Percentiles rank a stretch among this genome's conserved stretches.
Conservation (phyloP, 2,113 vertebrate genomes). For the Platanista minor region DNA sequence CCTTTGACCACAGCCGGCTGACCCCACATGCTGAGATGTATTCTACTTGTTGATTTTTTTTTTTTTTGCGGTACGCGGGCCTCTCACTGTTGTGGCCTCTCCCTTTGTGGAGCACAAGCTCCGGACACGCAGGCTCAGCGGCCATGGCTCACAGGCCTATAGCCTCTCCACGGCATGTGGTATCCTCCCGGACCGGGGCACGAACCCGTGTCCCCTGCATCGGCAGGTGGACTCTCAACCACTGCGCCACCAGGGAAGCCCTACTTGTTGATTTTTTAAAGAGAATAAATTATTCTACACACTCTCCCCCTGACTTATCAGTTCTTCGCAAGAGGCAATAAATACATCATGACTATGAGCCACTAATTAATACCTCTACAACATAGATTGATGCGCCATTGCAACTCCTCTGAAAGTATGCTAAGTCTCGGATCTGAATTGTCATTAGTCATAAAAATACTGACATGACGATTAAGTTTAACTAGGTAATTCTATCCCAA, state of each 20-base stretch:
- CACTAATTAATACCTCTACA: constrained; percentile 47
- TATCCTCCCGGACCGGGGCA: too few relatives aligned
- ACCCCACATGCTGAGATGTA: too few relatives aligned
- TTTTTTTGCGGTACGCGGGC: too few relatives aligned
- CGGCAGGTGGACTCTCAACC: too few relatives aligned
- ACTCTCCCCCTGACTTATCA: neutral
- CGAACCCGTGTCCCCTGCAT: too few relatives aligned
- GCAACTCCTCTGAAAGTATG: neutral
- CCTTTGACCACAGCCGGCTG: too few relatives aligned
- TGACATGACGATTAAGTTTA: constrained; percentile 34
- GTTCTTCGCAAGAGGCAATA: neutral
- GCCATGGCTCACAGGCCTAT: too few relatives aligned
- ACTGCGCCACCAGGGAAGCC: too few relatives aligned
- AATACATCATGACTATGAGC: neutral
- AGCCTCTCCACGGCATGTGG: too few relatives aligned
- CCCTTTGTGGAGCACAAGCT: too few relatives aligned
- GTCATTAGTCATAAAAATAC: constrained; percentile 40
- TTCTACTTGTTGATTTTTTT: neutral
- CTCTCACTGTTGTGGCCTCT: too few relatives aligned
- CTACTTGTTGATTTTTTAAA: neutral
- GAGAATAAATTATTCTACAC: neutral
- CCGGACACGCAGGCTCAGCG: too few relatives aligned
- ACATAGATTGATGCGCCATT: neutral
- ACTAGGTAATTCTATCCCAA: neutral
- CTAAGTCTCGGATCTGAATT: neutral